Evolutionary conservation across 2,113 vertebrate genomes (phyloP), one percentile per base, ranked within the genome.

Genomic region (Pollachius pollachius): DNA sequence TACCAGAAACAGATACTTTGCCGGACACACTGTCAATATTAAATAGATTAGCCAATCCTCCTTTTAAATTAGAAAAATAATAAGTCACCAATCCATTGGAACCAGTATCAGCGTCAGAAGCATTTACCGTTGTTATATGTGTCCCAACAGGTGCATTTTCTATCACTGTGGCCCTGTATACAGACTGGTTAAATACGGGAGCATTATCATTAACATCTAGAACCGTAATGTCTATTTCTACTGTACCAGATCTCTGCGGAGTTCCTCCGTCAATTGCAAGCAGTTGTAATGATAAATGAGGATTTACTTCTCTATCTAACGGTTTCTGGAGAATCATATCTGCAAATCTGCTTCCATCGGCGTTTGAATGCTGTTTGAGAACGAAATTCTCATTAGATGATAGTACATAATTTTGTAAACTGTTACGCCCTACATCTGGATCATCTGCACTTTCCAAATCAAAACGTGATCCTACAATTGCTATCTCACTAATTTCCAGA

Each of bases 401-500:
- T 69, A 95, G 81, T 3, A 89, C 71, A 70, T 96, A 95, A 56
- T 64, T 89, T 41, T 93, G 87, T 41, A 94, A 37, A 0, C 85
- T 83, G 54, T 94, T 86, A 0, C 0, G 15, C 0, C 90, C 93
- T 21, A 86, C 72, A 72, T 94, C 93, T 0, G 86, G 65, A 4
- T 88, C 83, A 17, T 83, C 66, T 1, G 94, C 94, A 0, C 79
- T 92, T 62, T 91, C 90, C 63, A 95, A 90, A 5, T 90, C 89
- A 69, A 95, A 95, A 56, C 91, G 85, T 7, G 89, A 91, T 0
- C 94, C 94, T 6, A 87, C 79, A 15, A 84, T 85, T 0, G 93
- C 90, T 15, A 92, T 81, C 74, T 96, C 94, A 0, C 90, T 93
- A 17, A 96, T 92, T 85, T 92, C 93, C 79, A 95, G 85, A 70